These are phyloP conservation scores for Ceyx melanurus DNA, from an alignment of 2,113 vertebrate species.

Conservation along the genomic window DNA sequence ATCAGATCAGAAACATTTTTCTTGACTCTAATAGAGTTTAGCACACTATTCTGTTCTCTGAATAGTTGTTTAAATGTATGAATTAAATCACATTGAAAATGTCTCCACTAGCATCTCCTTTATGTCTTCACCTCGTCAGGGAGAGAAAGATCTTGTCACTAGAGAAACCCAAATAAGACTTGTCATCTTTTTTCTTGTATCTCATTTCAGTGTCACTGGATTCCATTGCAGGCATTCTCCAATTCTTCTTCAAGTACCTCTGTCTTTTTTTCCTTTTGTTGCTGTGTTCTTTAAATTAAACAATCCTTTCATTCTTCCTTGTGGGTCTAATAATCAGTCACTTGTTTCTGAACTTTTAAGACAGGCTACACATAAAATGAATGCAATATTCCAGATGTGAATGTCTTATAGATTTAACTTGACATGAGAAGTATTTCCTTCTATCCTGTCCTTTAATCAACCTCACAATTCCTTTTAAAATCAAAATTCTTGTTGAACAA, in stretches of 20 bases:
- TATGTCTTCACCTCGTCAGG: not conserved
- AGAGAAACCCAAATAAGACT: constrained; percentile 23
- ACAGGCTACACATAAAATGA: not conserved
- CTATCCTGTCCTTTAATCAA: not conserved
- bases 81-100: not conserved
- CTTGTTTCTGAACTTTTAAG: not conserved
- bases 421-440: not conserved
- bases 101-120: constrained; percentile 10
- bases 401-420: not conserved
- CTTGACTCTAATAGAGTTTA: not conserved
- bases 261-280: not conserved
- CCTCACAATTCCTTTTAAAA: not conserved
- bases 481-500: not conserved
- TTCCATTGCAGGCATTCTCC: not conserved
- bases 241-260: not conserved
- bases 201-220: constrained; percentile 8
- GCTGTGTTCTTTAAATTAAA: not conserved
- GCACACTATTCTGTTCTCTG: not conserved
- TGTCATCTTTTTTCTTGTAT: constrained; percentile 24
- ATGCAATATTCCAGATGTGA: not conserved
- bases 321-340: not conserved
- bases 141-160: constrained; percentile 14
- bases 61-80: constrained; percentile 2
- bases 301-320: not conserved
- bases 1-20: not conserved